Conservation (phyloP, 2,113 vertebrate species). For the Barbus barbus region DNA sequence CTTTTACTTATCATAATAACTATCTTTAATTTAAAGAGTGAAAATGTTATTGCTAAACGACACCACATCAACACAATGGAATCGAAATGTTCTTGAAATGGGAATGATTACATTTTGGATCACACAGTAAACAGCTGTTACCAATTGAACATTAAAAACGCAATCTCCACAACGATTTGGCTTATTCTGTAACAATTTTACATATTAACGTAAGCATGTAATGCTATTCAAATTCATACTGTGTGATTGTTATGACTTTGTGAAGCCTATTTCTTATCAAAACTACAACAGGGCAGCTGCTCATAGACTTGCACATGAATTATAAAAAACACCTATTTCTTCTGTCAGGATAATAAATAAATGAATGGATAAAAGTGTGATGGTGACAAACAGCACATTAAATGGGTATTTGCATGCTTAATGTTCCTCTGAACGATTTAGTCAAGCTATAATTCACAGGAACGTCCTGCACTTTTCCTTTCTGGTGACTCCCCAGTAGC, state of each 20-base stretch:
- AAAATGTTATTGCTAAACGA: conserved; percentile 13
- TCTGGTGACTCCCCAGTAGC: conserved; percentile 30
- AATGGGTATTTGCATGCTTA: conserved; percentile 59
- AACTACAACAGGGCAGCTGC: conserved; percentile 54
- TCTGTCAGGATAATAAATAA: conserved; percentile 63
- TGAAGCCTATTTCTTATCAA: conserved; percentile 60
- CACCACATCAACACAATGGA: background rate
- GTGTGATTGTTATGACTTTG: conserved; percentile 51
- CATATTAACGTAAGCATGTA: conserved; percentile 51
- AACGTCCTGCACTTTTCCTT: conserved; percentile 49
- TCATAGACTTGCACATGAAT: conserved; percentile 46
- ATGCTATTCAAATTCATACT: conserved; percentile 60
- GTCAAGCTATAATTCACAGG: conserved; percentile 61
- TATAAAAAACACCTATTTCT: conserved; percentile 47
- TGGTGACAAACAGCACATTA: conserved; percentile 64
- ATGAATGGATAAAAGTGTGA: conserved; percentile 54
- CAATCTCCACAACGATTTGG: background rate
- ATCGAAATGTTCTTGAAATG: conserved; percentile 15
- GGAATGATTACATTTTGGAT: background rate
- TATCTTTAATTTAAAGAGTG: conserved; percentile 1
- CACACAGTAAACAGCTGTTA: conserved; percentile 6
- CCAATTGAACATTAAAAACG: conserved; percentile 9
- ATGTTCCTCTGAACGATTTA: conserved; percentile 53
- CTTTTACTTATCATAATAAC: background rate
- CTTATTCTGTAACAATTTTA: conserved; percentile 3